Evolutionary conservation across 2,888 invertebrate genomes (phyloP).

Genomic region (Eristalis tenax): DNA sequence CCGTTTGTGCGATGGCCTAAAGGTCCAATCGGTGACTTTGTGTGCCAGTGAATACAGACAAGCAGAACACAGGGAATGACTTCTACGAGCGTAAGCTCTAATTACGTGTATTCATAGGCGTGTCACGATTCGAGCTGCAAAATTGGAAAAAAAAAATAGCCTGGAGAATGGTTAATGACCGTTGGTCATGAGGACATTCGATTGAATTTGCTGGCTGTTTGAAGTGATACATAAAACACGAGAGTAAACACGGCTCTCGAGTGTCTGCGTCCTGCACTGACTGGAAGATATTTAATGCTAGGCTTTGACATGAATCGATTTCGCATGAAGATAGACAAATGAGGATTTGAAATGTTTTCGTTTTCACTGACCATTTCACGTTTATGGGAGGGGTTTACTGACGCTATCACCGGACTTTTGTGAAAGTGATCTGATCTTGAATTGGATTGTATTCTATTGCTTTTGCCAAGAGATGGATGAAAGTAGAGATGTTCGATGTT

Average conservation of each 20-base stretch:
- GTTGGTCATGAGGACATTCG: slow-evolving; percentile 15
- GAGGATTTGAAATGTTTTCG: not conserved
- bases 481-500: no score
- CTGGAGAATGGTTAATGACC: slow-evolving; percentile 9
- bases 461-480: no score
- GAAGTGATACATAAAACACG: slow-evolving; percentile 18
- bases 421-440: no score
- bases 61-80: not conserved
- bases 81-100: slow-evolving; percentile 33
- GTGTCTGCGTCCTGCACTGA: not conserved
- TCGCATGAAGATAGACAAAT: not conserved
- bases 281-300: not conserved
- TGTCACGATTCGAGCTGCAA: slow-evolving; percentile 55
- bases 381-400: not conserved
- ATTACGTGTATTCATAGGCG: slow-evolving; percentile 47
- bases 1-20: not conserved
- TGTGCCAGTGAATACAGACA: not conserved
- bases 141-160: slow-evolving; percentile 59
- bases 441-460: no score
- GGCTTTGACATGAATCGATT: not conserved
- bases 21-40: not conserved
- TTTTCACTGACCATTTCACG: not conserved
- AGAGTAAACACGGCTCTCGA: not conserved
- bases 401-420: no score
- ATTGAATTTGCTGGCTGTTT: slow-evolving; percentile 43